Evolutionary conservation across 2,113 vertebrate genomes (phyloP).

Genomic region (Acrocephalus kingi): DNA sequence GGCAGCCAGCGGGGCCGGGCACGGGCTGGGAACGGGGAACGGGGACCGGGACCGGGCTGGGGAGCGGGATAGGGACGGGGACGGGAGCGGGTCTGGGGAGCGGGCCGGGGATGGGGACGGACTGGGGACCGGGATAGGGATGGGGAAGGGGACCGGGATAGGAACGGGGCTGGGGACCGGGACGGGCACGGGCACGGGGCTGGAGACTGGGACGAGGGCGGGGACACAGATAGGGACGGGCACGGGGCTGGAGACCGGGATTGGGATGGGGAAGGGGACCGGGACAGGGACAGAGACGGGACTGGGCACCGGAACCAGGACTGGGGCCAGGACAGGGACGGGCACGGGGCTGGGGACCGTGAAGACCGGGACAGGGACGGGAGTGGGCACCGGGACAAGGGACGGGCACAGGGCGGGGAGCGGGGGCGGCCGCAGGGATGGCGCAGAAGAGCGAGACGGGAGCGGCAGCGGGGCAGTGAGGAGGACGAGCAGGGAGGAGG

Average conservation of each 20-base stretch:
- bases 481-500: neutral
- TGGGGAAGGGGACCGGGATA: rapidly evolving
- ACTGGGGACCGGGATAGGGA: neutral
- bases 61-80: too few species aligned
- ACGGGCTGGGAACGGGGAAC: neutral
- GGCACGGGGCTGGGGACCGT: neutral
- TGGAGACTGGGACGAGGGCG: too few species aligned
- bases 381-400: too few species aligned
- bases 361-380: too few species aligned
- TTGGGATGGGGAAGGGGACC: too few species aligned
- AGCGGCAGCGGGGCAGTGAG: neutral
- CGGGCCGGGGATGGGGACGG: too few species aligned
- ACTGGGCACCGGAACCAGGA: too few species aligned
- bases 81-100: too few species aligned
- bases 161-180: too few species aligned
- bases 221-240: neutral
- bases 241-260: too few species aligned
- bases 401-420: neutral
- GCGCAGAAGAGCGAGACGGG: neutral
- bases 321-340: too few species aligned
- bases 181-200: neutral
- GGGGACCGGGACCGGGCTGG: too few species aligned
- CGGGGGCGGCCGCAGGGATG: neutral
- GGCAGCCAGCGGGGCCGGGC: neutral
- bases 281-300: neutral